Percentiles rank a stretch among this genome's conserved stretches.
Evolutionary conservation across 2,113 vertebrate species (phyloP).

Genomic region (Tylochromis polylepis): DNA sequence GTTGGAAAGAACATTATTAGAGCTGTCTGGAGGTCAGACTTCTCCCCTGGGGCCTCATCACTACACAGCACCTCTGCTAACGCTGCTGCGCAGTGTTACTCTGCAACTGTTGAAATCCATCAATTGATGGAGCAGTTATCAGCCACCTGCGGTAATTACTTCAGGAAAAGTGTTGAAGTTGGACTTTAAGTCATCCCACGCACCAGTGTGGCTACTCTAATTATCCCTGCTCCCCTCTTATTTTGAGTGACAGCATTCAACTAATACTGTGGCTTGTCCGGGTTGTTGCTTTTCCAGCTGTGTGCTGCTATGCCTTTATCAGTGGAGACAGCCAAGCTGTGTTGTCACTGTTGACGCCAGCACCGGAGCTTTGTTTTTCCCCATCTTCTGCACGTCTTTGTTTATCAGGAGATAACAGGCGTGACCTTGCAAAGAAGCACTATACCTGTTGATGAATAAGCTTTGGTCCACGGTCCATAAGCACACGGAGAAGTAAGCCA

Average conservation of each 20-base stretch:
- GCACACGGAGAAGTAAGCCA: slow-evolving; percentile 25
- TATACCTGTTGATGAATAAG: slow-evolving; percentile 22
- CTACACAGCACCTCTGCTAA: slow-evolving; percentile 42
- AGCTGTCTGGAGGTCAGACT: slow-evolving; percentile 59
- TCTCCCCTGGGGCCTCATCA: slow-evolving; percentile 57
- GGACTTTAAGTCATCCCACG: slow-evolving; percentile 42
- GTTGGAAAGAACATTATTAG: slow-evolving; percentile 60
- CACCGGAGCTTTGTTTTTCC: slow-evolving; percentile 28
- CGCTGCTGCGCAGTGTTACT: background rate
- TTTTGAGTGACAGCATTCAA: slow-evolving; percentile 54
- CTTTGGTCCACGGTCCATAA: slow-evolving; percentile 31
- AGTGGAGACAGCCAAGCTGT: slow-evolving; percentile 34
- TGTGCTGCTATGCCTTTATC: slow-evolving; percentile 49
- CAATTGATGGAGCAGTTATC: slow-evolving; percentile 43
- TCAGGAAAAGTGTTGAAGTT: slow-evolving; percentile 30
- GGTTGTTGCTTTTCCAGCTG: slow-evolving; percentile 25
- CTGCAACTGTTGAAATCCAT: slow-evolving; percentile 51
- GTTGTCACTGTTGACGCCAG: slow-evolving; percentile 43
- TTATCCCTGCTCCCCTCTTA: slow-evolving; percentile 43
- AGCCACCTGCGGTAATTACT: slow-evolving; percentile 59
- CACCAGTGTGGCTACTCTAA: slow-evolving; percentile 43
- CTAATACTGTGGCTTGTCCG: slow-evolving; percentile 31
- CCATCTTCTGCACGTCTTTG: slow-evolving; percentile 38
- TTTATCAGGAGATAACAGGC: slow-evolving; percentile 69
- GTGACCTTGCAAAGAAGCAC: slow-evolving; percentile 60